phyloP scores from a whole-genome alignment of 2,113 vertebrate species.

The Sigmodon hispidus region DNA sequence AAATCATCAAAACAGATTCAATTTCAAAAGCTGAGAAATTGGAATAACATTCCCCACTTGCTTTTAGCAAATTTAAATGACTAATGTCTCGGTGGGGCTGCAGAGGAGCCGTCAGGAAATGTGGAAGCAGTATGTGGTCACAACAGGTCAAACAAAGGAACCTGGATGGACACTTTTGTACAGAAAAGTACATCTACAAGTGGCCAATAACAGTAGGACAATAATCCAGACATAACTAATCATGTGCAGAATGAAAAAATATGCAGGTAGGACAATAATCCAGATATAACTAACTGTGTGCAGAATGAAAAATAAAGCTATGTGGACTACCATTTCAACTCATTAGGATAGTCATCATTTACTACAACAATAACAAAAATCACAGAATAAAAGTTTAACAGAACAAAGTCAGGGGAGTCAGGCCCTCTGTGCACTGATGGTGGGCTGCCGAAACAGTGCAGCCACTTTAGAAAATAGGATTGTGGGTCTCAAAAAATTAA shows the following conservation, averaged over 20 bases:
- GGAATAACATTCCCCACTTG: not conserved
- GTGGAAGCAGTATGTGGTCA: too few relatives aligned
- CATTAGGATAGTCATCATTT: not conserved
- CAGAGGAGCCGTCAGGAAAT: not conserved
- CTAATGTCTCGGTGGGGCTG: not conserved
- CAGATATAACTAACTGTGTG: not conserved
- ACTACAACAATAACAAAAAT: not conserved
- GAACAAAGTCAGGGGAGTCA: not conserved
- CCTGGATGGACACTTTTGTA: not conserved
- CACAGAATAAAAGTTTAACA: too few relatives aligned
- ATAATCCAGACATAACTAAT: not conserved
- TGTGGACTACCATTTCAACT: not conserved
- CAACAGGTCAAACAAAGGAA: not conserved
- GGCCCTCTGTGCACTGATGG: not conserved
- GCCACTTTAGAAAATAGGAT: not conserved
- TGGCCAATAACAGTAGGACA: not conserved
- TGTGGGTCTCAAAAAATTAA: not conserved
- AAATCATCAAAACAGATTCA: not conserved
- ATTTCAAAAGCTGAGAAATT: not conserved
- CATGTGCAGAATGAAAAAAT: not conserved
- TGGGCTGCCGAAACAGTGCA: not conserved
- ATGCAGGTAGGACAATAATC: not conserved
- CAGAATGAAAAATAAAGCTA: not conserved
- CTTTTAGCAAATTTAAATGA: not conserved
- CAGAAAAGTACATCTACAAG: not conserved